Conservation (phyloP, 2,888 invertebrate genomes). For the Hypercompe scribonia region DNA sequence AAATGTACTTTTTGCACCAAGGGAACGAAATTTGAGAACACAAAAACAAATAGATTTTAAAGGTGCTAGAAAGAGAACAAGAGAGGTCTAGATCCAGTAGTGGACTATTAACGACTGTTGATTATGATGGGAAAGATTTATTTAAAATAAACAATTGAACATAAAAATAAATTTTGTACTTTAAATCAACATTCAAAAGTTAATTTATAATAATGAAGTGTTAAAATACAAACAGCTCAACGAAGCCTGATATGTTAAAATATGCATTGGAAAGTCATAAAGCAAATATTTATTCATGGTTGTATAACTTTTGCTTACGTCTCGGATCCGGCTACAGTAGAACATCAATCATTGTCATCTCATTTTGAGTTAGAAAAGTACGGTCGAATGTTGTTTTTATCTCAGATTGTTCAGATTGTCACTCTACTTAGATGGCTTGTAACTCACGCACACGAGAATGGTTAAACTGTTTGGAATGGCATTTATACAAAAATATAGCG, state of each 20-base stretch:
- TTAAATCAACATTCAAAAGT: background rate
- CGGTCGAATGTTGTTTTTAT: conserved; percentile 10
- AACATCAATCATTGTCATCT: conserved; percentile 63
- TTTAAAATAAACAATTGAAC: too few species aligned
- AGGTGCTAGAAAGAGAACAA: too few species aligned
- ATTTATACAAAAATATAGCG: too few species aligned
- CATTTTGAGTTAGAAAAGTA: conserved; percentile 38
- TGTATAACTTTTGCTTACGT: conserved; percentile 61
- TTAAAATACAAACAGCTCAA: conserved; percentile 5
- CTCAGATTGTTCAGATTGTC: conserved; percentile 17
- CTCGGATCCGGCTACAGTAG: conserved; percentile 42
- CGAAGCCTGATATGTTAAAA: conserved; percentile 51
- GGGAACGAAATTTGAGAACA: too few species aligned
- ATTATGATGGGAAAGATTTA: too few species aligned
- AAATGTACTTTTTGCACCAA: too few species aligned
- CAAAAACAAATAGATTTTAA: too few species aligned
- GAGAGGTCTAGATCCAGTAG: too few species aligned
- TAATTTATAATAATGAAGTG: background rate
- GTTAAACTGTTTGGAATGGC: too few species aligned
- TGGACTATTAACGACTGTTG: too few species aligned
- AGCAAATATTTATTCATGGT: conserved; percentile 65
- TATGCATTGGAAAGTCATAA: conserved; percentile 59
- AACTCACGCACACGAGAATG: too few species aligned
- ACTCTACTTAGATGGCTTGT: background rate
- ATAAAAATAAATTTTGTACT: too few species aligned